These are phyloP conservation scores for Abrostola tripartita DNA, from an alignment of 2,888 invertebrate genomes.

Conservation along the genomic window DNA sequence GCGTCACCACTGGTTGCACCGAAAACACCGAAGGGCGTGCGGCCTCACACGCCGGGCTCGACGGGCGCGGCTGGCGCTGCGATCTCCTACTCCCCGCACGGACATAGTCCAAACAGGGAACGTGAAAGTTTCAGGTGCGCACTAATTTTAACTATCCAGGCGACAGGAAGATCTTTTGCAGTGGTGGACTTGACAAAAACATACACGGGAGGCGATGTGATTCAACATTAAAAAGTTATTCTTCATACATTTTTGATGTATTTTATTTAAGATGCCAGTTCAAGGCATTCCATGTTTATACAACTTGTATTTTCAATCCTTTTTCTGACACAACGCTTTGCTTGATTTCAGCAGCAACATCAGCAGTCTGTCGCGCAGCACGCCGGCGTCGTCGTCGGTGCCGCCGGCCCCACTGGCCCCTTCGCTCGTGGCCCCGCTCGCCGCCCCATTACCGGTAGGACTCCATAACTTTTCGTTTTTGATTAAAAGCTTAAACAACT, in stretches of 20 bases:
- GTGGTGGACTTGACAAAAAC: too few species aligned
- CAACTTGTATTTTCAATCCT: slow-evolving; percentile 17
- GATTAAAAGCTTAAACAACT: too few species aligned
- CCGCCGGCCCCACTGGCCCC: slow-evolving; percentile 74
- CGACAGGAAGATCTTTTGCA: too few species aligned
- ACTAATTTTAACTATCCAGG: slow-evolving; percentile 6
- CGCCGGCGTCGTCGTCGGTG: slow-evolving; percentile 80
- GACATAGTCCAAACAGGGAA: slow-evolving; percentile 93
- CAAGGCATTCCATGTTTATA: slow-evolving; percentile 7
- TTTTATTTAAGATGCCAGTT: slow-evolving; percentile 6
- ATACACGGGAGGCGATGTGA: too few species aligned
- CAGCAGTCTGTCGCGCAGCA: slow-evolving; percentile 93
- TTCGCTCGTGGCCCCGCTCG: slow-evolving; percentile 69
- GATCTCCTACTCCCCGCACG: slow-evolving; percentile 92
- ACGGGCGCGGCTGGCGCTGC: slow-evolving; percentile 78
- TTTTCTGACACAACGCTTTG: slow-evolving; percentile 36
- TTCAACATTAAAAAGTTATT: too few species aligned
- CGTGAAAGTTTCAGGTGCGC: slow-evolving; percentile 95
- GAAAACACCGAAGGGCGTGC: slow-evolving; percentile 83
- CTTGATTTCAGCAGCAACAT: slow-evolving; percentile 90
- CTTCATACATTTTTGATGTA: too few species aligned
- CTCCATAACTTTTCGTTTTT: slow-evolving; percentile 3
- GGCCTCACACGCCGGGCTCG: slow-evolving; percentile 83
- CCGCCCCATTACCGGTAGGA: slow-evolving; percentile 70
- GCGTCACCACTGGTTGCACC: slow-evolving; percentile 86